These are phyloP conservation scores for Scelioninae gen. 1 DNA, from an alignment of 2,888 invertebrate species.

Conservation along the genomic window DNA sequence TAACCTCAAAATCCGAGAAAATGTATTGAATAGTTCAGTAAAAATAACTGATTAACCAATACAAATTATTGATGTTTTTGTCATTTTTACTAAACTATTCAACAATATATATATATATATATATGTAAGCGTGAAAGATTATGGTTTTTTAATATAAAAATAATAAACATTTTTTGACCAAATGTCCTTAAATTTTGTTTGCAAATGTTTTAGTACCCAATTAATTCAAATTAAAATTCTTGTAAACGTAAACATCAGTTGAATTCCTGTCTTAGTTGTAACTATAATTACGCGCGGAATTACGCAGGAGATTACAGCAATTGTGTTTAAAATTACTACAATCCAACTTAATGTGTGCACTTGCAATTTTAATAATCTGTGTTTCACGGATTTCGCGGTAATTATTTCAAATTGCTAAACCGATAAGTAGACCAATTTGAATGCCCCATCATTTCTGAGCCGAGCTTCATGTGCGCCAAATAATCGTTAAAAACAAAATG, in stretches of 20 bases:
- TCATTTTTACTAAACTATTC: no score
- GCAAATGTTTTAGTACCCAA: no score
- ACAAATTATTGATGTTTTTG: no score
- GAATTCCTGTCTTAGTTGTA: not conserved
- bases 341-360: constrained; percentile 5
- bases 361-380: constrained; percentile 3
- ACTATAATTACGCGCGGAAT: not conserved
- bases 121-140: no score
- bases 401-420: not conserved
- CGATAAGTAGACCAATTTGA: not conserved
- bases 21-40: no score
- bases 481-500: not conserved
- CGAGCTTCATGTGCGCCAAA: not conserved
- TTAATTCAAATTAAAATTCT: not conserved
- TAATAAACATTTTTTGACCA: no score
- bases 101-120: no score
- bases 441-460: not conserved
- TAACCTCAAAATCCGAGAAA: no score
- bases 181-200: no score
- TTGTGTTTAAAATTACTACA: constrained; percentile 2
- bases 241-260: not conserved
- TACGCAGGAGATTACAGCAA: not conserved
- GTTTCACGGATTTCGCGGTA: not conserved
- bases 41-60: no score
- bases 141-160: no score